A percentile compares a stretch with the other conserved stretches of the same genome.
Conservation (phyloP, 2,888 invertebrate genomes). For the Protodeltote pygarga region DNA sequence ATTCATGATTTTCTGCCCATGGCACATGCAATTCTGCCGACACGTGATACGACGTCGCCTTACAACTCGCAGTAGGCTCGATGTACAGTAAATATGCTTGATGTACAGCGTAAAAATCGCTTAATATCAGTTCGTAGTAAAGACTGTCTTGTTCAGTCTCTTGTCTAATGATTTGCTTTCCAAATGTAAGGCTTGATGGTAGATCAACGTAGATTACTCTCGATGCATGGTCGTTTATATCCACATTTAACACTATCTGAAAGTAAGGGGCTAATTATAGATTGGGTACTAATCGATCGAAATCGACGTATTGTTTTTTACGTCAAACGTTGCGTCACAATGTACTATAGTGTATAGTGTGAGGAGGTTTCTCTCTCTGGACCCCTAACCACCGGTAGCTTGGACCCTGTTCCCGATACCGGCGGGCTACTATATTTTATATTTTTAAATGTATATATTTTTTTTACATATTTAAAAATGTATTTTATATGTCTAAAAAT, state of each 20-base stretch:
- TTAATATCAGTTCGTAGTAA: conserved; percentile 88
- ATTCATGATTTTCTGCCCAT: conserved; percentile 89
- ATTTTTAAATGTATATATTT: too few relatives aligned
- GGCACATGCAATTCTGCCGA: conserved; percentile 88
- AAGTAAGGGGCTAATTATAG: conserved; percentile 47
- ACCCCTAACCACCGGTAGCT: too few relatives aligned
- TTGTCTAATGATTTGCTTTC: conserved; percentile 72
- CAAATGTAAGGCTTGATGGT: conserved; percentile 68
- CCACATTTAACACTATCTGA: conserved; percentile 89
- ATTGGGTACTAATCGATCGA: too few relatives aligned
- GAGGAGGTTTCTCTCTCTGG: too few relatives aligned
- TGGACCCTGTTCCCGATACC: too few relatives aligned
- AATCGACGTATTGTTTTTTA: background rate
- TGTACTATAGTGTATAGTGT: too few relatives aligned
- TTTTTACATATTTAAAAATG: too few relatives aligned
- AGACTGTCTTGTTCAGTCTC: conserved; percentile 87
- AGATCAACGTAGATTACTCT: conserved; percentile 68
- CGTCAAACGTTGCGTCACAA: too few relatives aligned
- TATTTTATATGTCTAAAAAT: too few relatives aligned
- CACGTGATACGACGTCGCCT: conserved; percentile 81
- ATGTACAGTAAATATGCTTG: conserved; percentile 88
- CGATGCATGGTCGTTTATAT: conserved; percentile 86
- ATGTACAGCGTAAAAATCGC: conserved; percentile 86
- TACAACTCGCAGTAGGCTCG: conserved; percentile 82
- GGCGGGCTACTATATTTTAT: too few relatives aligned